phyloP scores from a whole-genome alignment of 2,797 vertebrate genomes.

The Prunella strophiata region DNA sequence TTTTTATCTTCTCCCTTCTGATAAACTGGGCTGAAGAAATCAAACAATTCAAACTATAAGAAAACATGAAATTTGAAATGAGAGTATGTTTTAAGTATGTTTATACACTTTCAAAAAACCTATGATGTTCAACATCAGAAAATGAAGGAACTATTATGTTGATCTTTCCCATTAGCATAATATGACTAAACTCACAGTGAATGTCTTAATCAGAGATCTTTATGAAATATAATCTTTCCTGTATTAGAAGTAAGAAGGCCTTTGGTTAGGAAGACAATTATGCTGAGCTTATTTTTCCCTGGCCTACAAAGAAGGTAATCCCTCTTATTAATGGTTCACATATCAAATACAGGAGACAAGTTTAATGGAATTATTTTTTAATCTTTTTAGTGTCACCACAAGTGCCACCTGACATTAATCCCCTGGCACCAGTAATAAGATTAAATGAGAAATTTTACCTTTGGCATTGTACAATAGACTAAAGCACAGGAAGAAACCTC shows the following conservation, averaged over 20 bases:
- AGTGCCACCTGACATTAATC: constrained; percentile 63
- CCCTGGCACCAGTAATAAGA: constrained; percentile 26
- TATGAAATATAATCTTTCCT: constrained; percentile 27
- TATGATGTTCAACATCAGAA: background rate
- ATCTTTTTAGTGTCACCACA: constrained; percentile 55
- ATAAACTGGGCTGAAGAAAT: constrained; percentile 45
- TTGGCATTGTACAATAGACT: constrained; percentile 7
- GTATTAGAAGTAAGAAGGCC: constrained; percentile 3
- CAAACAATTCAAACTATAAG: background rate
- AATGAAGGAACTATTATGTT: background rate
- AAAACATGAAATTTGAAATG: background rate
- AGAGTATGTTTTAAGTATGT: background rate
- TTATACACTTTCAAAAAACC: constrained; percentile 6
- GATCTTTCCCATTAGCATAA: background rate
- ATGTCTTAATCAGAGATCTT: constrained; percentile 52
- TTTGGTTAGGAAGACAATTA: constrained; percentile 57
- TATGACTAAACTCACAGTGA: background rate
- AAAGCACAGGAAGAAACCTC: constrained; percentile 3
- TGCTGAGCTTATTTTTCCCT: constrained; percentile 21
- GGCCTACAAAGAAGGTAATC: constrained; percentile 41
- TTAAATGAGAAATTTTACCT: constrained; percentile 54
- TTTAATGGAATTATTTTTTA: constrained; percentile 63
- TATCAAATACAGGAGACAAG: constrained; percentile 38
- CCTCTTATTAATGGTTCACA: constrained; percentile 52
- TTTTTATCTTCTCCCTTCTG: constrained; percentile 40